Base-by-base conservation (phyloP, 2,113 vertebrate genomes). In the Callorhinus ursinus region DNA sequence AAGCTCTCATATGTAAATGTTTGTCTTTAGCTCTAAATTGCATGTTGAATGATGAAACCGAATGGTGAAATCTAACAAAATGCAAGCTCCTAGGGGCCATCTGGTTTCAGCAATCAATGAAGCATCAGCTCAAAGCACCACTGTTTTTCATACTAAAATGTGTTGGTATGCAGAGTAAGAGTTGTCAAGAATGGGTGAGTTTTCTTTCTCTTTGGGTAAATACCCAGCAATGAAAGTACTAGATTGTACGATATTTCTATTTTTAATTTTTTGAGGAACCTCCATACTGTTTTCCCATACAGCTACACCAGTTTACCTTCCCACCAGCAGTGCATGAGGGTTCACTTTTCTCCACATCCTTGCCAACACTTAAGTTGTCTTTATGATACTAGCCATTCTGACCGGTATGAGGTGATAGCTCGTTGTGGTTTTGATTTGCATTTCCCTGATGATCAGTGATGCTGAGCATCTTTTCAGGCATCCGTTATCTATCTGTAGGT, bases 1-100 rank as follows among this genome's bases (percentile, higher is more conserved):
- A 71, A 69, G 4, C 49, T 76, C 80, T 89, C n/a, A 24, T 46
- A 53, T 95, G 67, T 93, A 84, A 97, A 88, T 91, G 61, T 90
- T 86, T 83, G 49, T 63, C 85, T 96, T 26, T 49, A 74, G 51
- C 67, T 92, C 77, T 55, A 74, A 88, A 74, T 46, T 93, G 28
- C 31, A 82, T 19, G n/a, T 49, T 57, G 33, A 96, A 63, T 51
- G 42, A 89, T 94, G 83, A 92, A 95, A 92, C 57, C 24, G 57
- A 92, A 88, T 82, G 72, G 33, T 46, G 24, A 53, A 42, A 24
- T 93, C 42, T 79, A 90, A 42, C 61, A 85, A 95, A 94, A 95
- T 18, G 15, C 13, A 86, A 90, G 26, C 33, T 74, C 65, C 53
- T 85, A 69, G 91, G 74, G 90, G 79, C 31, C 82, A 51, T 79